Evolutionary conservation across 2,797 vertebrate genomes (phyloP), one percentile per base, ranked within the genome.

Genomic region (Leptoclinus maculatus): DNA sequence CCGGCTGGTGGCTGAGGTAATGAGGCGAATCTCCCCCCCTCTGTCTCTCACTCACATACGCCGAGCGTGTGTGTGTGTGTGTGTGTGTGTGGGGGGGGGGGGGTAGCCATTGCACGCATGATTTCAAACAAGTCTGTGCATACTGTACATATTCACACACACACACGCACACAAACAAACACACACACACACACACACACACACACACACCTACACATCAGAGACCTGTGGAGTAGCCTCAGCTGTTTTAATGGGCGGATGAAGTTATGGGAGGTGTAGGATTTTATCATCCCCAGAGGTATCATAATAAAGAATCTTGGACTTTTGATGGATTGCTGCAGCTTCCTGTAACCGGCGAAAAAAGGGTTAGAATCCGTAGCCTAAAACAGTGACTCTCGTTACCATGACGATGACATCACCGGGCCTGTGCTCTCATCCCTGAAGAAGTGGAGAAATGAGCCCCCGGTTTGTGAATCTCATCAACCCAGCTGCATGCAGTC

Each of bases 361-460:
- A 56, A 16, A 57, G 27, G 34, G 64, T 83, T 85, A 80, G 58
- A 88, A 81, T 83, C 74, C 73, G 76, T 62, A 43, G 76, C 36
- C 78, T 88, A 8, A 84, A 89, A 90, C 87, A 88, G 60, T 75
- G 73, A 83, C 83, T 77, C 70, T n/a, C 70, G 89, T 91, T 89
- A 75, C 89, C 82, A 88, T 90, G 89, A 87, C 71, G n/a, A 91
- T 92, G 84, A 88, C 89, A 85, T 90, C 89, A 91, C 51, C 57
- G 56, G 58, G 78, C 68, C 60, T 53, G 59, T 68, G 72, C 71
- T 74, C 74, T 91, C 83, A 89, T 81, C 80, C 82, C 72, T 54
- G 41, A 85, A 83, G 78, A 80, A 62, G 78, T 76, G 80, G 83
- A 79, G 72, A 81, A 84, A 81, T 83, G 63, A 84, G 70, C 45